These are phyloP conservation scores for Neoarius graeffei DNA, from an alignment of 2,113 vertebrate species.

Conservation along the genomic window DNA sequence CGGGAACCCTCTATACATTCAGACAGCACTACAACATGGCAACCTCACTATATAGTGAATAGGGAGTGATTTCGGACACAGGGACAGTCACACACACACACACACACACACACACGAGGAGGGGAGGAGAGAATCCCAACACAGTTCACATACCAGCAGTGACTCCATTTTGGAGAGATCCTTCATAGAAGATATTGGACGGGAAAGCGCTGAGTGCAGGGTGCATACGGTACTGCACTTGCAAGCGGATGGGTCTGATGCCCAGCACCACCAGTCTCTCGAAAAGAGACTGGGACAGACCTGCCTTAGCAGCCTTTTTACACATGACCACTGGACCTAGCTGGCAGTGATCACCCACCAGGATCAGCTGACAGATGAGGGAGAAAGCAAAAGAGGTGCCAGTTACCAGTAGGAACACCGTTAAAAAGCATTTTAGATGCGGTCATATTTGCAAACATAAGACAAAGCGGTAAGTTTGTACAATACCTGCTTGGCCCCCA, in stretches of 20 bases:
- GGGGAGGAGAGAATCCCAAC: background rate
- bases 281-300: slow-evolving; percentile 92
- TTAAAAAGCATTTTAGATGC: background rate
- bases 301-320: slow-evolving; percentile 96
- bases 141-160: slow-evolving; percentile 81
- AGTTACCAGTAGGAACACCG: background rate
- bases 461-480: background rate
- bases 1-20: too few relatives aligned
- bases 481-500: slow-evolving; percentile 93
- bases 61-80: too few relatives aligned
- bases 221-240: slow-evolving; percentile 99
- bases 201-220: slow-evolving; percentile 96
- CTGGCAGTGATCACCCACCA: slow-evolving; percentile 98
- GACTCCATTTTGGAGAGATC: slow-evolving; percentile 94
- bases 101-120: too few relatives aligned
- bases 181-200: slow-evolving; percentile 99
- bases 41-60: too few relatives aligned
- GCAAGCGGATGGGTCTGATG: slow-evolving; percentile 95
- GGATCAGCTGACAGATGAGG: slow-evolving; percentile 80
- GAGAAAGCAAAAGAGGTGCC: background rate
- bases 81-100: too few relatives aligned
- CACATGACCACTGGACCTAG: slow-evolving; percentile 98
- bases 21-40: too few relatives aligned
- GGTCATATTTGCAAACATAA: background rate
- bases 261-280: slow-evolving; percentile 94